These are phyloP conservation scores for Dolichallabes microphthalmus DNA, from an alignment of 2,113 vertebrate genomes.

Conservation along the genomic window DNA sequence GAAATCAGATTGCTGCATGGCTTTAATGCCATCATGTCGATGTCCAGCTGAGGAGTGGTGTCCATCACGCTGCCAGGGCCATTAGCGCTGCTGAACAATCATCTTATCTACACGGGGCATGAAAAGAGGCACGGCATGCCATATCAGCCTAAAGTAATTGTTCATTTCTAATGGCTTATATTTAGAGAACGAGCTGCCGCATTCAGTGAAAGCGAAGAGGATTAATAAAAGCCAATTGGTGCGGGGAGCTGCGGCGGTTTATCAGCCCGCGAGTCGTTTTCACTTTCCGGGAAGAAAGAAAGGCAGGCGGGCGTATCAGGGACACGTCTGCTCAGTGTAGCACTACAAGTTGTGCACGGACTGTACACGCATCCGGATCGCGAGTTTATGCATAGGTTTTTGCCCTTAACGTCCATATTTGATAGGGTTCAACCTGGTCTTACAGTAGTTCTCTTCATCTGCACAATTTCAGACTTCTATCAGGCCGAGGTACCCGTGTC, in stretches of 20 bases:
- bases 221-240: constrained; percentile 51
- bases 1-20: constrained; percentile 35
- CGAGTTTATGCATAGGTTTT: neutral
- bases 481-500: neutral
- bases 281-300: neutral
- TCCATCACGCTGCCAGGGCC: constrained; percentile 31
- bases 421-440: neutral
- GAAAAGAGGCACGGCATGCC: constrained; percentile 32
- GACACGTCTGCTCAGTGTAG: constrained; percentile 11
- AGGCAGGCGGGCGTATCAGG: constrained; percentile 7
- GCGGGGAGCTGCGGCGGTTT: constrained; percentile 24
- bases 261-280: constrained; percentile 43
- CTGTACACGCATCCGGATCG: neutral
- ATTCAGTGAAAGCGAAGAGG: constrained; percentile 38
- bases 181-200: constrained; percentile 42
- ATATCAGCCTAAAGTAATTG: constrained; percentile 48
- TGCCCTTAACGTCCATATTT: neutral
- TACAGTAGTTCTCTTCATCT: neutral
- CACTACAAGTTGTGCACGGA: neutral
- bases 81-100: constrained; percentile 52
- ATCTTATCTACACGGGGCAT: constrained; percentile 47
- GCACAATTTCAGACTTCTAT: neutral
- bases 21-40: constrained; percentile 49
- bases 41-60: constrained; percentile 45
- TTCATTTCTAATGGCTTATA: constrained; percentile 54